Base-by-base conservation (phyloP, 2,113 vertebrate genomes). In the Bathybates hornii region DNA sequence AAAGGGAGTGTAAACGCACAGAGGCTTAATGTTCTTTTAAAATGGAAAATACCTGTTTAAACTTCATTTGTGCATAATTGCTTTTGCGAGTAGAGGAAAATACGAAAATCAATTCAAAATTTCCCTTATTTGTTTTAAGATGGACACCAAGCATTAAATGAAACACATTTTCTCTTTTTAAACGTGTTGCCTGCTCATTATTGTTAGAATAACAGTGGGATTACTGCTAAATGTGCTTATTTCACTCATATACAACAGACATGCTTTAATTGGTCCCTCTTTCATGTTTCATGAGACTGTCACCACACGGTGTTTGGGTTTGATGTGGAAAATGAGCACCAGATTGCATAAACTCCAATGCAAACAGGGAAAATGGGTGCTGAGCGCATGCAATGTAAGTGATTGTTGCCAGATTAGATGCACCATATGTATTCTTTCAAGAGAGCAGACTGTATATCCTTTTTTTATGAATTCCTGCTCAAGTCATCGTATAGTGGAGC, bases 41-140 rank as follows among this genome's bases (percentile, higher is more conserved):
- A 95, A 96, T 94, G 95, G 95, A 96, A 96, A 96, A 95, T 92
- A 90, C 88, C 82, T 59, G 80, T 83, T 89, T 84, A 92, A 92
- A 91, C 85, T 94, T 94, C 34, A 89, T 94, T 94, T 94, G 89
- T 87, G 86, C 73, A 41, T 95, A 94, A 96, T 94, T 94, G 92
- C 89, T 89, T 93, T 95, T 85, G 92, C 90, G 90, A 73, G 83
- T 89, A 80, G 54, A 53, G 52, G 73, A 90, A 83, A 95, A 81
- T 73, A 84, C 82, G 14, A 56, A 89, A 84, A 87, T 92, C 52
- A 38, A 82, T 87, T 91, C 63, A 89, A 81, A 92, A 90, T 50
- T 56, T 43, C 9, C 21, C 50, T 4, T 92, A 86, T 95, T 95
- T 95, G 86, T 96, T 95, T 95, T 88, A 71, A 89, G 86, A 93